Conservation (phyloP, 1,140 invertebrate species). For the Macrocentrus cingulum region DNA sequence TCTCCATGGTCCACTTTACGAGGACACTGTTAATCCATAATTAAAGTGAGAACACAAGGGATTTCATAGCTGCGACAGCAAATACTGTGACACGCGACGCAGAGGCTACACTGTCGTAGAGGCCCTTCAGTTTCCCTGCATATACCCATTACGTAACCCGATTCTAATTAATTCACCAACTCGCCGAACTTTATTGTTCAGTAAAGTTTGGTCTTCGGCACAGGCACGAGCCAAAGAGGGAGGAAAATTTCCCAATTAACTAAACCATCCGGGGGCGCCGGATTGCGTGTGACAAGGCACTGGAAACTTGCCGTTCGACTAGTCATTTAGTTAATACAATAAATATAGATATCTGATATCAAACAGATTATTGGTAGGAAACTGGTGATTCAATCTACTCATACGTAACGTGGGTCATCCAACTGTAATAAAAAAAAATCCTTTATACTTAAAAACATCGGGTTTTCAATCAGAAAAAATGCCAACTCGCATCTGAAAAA, state of each 20-base stretch:
- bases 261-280: slow-evolving; percentile 11
- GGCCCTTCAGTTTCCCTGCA: neutral
- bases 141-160: slow-evolving; percentile 25
- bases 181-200: slow-evolving; percentile 33
- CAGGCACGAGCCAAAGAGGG: slow-evolving; percentile 6
- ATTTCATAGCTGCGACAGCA: neutral
- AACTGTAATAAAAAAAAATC: too few relatives aligned
- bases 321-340: slow-evolving; percentile 6
- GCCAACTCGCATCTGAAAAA: too few relatives aligned
- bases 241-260: slow-evolving; percentile 27
- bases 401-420: too few relatives aligned
- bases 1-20: neutral
- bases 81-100: slow-evolving; percentile 1
- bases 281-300: slow-evolving; percentile 22
- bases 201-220: slow-evolving; percentile 23
- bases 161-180: slow-evolving; percentile 40
- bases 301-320: neutral
- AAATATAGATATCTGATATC: too few relatives aligned
- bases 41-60: neutral
- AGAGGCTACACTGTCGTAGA: neutral
- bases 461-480: too few relatives aligned
- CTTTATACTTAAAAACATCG: too few relatives aligned
- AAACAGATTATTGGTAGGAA: too few relatives aligned
- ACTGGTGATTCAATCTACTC: too few relatives aligned
- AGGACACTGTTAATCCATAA: neutral